Base-by-base conservation (phyloP, 1,140 invertebrate genomes). In the Magallana angulata region DNA sequence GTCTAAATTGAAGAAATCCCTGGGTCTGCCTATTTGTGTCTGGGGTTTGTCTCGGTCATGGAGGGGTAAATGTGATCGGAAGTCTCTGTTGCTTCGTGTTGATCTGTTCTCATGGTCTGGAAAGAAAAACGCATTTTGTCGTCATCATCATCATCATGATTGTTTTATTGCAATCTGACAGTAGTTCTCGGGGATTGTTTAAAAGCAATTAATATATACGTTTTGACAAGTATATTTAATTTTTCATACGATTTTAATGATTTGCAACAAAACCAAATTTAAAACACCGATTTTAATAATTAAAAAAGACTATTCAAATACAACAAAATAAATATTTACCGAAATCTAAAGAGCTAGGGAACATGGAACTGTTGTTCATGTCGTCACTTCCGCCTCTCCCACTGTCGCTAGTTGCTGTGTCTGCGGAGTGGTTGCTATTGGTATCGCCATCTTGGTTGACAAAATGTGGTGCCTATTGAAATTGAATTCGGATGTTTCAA, bases 381-480 rank as follows among this genome's bases (percentile, higher is more conserved):
- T 91, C 91, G 60, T 92, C 92, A 89, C 92, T 93, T 83, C 91
- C 92, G 59, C 92, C 92, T n/a, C 91, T 90, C 1, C 92, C 92
- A 76, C 92, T 93, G 68, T 93, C 92, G 64, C 91, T 92, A 56
- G 90, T 89, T 57, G 90, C 91, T 18, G 90, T 90, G 80, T 93
- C 92, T 82, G 91, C 92, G 68, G 92, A 76, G 24, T 76, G 24
- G 68, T 30, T 76, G 14, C 68, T 76, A 30, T 76, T 30, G 68
- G 18, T 76, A 12, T 76, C 68, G 24, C 18, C 24, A 36, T 76
- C 68, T 7, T 76, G 68, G 24, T 11, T 76, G 24, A 30, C 24
- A 11, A 48, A 36, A 30, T 76, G 68, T 24, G 24, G 36, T 30
- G 68, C 68, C 68, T 76, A 9, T 30, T 30, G 36, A 64, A 30